Evolutionary conservation across 2,797 vertebrate genomes (phyloP), one percentile per base, ranked within the genome.

Genomic region (Semotilus atromaculatus): DNA sequence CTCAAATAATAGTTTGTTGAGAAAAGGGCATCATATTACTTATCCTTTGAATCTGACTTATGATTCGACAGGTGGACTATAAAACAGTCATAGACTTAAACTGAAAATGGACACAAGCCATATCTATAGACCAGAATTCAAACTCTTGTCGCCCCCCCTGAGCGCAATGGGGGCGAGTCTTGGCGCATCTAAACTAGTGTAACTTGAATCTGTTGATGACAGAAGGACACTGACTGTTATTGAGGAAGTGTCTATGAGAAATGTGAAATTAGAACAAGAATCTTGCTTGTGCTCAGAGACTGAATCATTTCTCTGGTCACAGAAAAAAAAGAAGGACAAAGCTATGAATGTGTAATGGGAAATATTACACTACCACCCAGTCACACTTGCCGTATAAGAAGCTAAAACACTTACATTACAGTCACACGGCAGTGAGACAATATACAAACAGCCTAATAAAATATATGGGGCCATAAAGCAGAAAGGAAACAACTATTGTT

Each of bases 401-500:
- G 4, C 8, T 38, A 75, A 36, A 75, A n/a, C 13, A 36, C 43
- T 51, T 13, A 36, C 19, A n/a, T 36, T 23, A 55, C 48, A 14
- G 21, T 36, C 31, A n/a, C 5, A 55, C 19, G 0, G 18, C 16
- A 4, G 14, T 9, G 6, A 75, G 31, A 55, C 23, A 26, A n/a
- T 10, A 76, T 1, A 40, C 14, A 60, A 40, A 60, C 16, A 43
- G 23, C n/a, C 34, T 40, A 77, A 18, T 43, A 40, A 77, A 75
- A 55, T 36, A 48, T 34, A 55, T 23, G 6, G 19, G 11, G 6
- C 1, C 14, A 13, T 29, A 26, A 10, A 40, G 21, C 19, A 7
- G 51, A 58, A 58, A 43, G 75, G 75, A 77, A 77, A 78, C 55
- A 62, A 66, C 76, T 64, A 62, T 45, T 66, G 76, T 79, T 64